Conservation (phyloP, 1,140 invertebrate genomes). For the Drosophila jambulina region DNA sequence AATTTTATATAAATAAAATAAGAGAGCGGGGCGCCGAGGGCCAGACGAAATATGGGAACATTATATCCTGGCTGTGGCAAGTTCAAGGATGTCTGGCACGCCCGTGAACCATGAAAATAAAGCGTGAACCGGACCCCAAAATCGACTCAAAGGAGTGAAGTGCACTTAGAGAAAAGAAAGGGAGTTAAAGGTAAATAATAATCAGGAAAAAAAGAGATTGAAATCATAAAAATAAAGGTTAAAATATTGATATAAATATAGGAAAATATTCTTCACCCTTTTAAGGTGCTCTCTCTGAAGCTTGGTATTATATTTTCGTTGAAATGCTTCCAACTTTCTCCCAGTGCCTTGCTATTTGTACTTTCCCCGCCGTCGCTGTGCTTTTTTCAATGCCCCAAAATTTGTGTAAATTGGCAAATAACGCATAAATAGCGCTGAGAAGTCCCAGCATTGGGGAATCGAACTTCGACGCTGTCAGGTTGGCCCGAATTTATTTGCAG, state of each 20-base stretch:
- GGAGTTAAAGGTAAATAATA: neutral
- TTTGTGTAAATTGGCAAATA: conserved; percentile 78
- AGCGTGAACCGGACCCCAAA: conserved; percentile 40
- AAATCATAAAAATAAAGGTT: neutral
- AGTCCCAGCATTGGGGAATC: conserved; percentile 46
- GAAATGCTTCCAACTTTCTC: neutral
- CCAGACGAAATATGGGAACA: conserved; percentile 79
- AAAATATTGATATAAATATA: too few relatives aligned
- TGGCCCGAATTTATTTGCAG: conserved; percentile 13
- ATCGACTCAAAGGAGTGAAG: conserved; percentile 22
- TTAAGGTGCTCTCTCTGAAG: neutral
- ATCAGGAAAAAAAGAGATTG: too few relatives aligned
- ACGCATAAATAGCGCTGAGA: conserved; percentile 63
- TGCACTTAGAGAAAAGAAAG: neutral
- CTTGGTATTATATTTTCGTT: too few relatives aligned
- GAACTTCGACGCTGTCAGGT: conserved; percentile 38
- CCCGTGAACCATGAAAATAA: conserved; percentile 45
- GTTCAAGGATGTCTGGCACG: conserved; percentile 74
- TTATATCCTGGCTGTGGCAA: conserved; percentile 73
- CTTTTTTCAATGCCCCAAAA: conserved; percentile 58
- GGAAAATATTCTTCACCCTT: neutral
- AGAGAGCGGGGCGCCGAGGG: conserved; percentile 1
- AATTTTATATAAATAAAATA: conserved; percentile 59
- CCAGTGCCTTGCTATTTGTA: conserved; percentile 7
- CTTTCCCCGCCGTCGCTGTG: conserved; percentile 2